Conservation (phyloP, 2,797 vertebrate species). For the Enteromius trimaculatus region DNA sequence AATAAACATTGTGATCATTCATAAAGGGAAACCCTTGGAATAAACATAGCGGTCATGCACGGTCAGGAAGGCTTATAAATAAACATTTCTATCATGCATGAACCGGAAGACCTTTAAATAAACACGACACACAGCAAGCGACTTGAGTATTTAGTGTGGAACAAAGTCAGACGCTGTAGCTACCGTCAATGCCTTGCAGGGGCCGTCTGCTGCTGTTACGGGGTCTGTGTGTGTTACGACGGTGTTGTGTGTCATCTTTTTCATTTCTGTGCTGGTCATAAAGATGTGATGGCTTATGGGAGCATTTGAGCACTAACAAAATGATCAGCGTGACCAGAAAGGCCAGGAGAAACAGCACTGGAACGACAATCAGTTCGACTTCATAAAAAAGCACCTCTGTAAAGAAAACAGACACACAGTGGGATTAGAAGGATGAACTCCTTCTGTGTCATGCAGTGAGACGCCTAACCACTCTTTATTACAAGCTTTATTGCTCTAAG, state of each 20-base stretch:
- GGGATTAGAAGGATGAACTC: not conserved
- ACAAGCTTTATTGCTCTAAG: not conserved
- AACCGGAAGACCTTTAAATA: not conserved
- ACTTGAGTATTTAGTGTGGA: not conserved
- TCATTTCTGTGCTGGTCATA: not conserved
- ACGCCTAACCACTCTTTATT: too few species aligned
- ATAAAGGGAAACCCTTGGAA: not conserved
- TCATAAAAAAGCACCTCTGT: slow-evolving; percentile 69
- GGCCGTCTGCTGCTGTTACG: slow-evolving; percentile 12
- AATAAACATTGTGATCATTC: not conserved
- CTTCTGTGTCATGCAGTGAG: not conserved
- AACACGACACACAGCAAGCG: not conserved
- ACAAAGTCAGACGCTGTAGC: slow-evolving; percentile 39
- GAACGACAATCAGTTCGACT: slow-evolving; percentile 85
- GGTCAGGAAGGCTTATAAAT: not conserved
- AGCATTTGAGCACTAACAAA: slow-evolving; percentile 67
- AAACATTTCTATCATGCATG: slow-evolving; percentile 1
- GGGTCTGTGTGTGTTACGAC: not conserved
- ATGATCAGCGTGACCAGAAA: slow-evolving; percentile 74
- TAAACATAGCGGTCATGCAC: not conserved
- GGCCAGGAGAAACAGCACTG: slow-evolving; percentile 75
- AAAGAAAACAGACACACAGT: not conserved
- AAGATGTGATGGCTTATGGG: not conserved
- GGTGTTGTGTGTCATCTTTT: slow-evolving; percentile 24
- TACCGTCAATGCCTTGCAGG: slow-evolving; percentile 75